Evolutionary conservation across 2,888 invertebrate species (phyloP), one percentile per base, ranked within the genome.

Genomic region (Tachina fera): DNA sequence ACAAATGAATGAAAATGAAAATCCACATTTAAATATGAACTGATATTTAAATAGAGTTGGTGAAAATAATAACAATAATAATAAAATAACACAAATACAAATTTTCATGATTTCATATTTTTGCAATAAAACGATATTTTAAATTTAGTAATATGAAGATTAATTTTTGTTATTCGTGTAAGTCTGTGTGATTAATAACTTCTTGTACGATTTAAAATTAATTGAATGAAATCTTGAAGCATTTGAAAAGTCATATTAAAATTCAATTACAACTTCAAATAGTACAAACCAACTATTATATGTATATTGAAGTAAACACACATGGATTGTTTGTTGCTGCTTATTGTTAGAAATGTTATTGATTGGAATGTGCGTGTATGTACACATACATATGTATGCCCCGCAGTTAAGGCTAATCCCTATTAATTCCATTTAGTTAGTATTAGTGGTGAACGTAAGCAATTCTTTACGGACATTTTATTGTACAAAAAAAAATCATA

Each of bases 191-290:
- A 39, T 72, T 9, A n/a, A 19, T 22, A 51, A 75, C 22, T 41
- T 75, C n/a, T 9, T 41, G 19, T 41, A 19, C 19, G 63, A 79
- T 63, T 81, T 39, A 43, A 70, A 70, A 41, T 16, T 61, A 75
- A 47, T 82, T 53, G 47, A 75, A 75, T 70, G 56, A 45, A 53
- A 9, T 47, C 41, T 31, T 31, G 53, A 47, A 70, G 70, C 61
- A 56, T 43, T 61, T 43, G 14, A 76, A 78, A 78, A 41, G 74
- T 63, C 78, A 78, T 74, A 68, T 74, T 60, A 31, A 81, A 85
- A 82, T 85, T 43, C 82, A 85, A 85, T 85, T 78, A 82, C 78
- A 51, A 74, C 65, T 78, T 70, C 85, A 75, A 72, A 85, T 78
- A 63, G 39, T 39, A n/a, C 60, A 70, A 51, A 13, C 19, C 41